Evolutionary conservation across 2,113 vertebrate species (phyloP), one percentile per base, ranked within the genome.

Genomic region (Hiodon alosoides): DNA sequence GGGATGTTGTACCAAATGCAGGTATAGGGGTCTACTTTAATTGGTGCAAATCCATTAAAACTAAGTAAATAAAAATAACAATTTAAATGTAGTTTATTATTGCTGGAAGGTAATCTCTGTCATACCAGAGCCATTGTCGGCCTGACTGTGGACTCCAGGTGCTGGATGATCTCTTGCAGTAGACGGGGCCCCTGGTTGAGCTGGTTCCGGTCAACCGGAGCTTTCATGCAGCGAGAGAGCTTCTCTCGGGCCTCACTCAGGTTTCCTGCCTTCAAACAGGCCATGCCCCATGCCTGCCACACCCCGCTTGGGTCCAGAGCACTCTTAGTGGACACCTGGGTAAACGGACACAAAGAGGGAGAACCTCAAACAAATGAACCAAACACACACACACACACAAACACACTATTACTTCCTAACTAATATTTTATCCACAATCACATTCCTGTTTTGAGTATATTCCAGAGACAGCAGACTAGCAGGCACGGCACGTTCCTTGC

Each of bases 251-350:
- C 95, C 0, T 83, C 88, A 2, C 83, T 79, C 50, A 98, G 88
- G 83, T 93, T 92, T 1, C 96, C 94, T 2, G 94, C 95, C 86
- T 96, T 97, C 70, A 99, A 92, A 74, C 92, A 94, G 8, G 95
- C 95, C 94, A 98, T 94, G 6, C 94, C 97, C 97, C 97, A 99
- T 0, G 96, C 97, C 31, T 98, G 95, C 97, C 97, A 99, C 0
- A 96, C 96, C 3, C 95, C 97, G 0, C 89, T 79, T 6, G 95
- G 90, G 85, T 99, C 97, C 76, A 99, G 90, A 0, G 94, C 95
- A 54, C 93, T 95, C 84, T 99, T 99, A 31, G 97, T 99, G 62
- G 97, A 99, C 72, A 99, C 95, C 97, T 99, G 72, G 78, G 85
- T 65, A 61, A 31, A 31, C 31, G 31, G 31, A 31, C 31, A 31